Conservation (phyloP, 2,113 vertebrate genomes). For the Columba janthina region DNA sequence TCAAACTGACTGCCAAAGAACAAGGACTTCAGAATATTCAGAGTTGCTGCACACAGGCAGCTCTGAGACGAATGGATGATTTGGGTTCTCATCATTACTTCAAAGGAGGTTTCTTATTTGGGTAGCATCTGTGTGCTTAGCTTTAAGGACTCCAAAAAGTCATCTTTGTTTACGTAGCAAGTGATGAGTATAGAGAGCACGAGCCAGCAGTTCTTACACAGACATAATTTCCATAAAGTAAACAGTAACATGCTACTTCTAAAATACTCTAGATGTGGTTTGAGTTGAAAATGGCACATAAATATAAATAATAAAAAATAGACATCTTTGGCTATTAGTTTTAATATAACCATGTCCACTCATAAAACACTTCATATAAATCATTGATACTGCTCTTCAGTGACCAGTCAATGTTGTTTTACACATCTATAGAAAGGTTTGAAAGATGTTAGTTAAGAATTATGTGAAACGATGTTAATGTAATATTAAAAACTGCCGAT, state of each 20-base stretch:
- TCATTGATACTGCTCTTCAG: not conserved
- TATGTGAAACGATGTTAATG: not conserved
- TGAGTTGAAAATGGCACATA: not conserved
- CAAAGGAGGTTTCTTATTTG: not conserved
- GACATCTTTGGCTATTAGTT: not conserved
- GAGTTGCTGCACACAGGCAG: not conserved
- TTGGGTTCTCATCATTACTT: not conserved
- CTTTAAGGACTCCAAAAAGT: not conserved
- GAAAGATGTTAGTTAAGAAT: not conserved
- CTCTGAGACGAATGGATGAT: not conserved
- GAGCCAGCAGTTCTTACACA: not conserved
- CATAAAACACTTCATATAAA: not conserved
- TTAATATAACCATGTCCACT: not conserved
- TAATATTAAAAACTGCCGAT: not conserved
- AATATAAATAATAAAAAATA: not conserved
- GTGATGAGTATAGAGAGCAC: accelerated
- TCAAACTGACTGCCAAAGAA: not conserved
- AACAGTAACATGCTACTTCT: not conserved
- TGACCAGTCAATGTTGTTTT: not conserved
- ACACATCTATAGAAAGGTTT: not conserved
- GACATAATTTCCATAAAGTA: not conserved
- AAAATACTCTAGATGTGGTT: not conserved
- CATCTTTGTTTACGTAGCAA: not conserved
- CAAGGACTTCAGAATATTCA: not conserved
- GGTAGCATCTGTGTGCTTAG: not conserved